Evolutionary conservation across 2,888 invertebrate species (phyloP).

Genomic region (Ditula angustiorana): DNA sequence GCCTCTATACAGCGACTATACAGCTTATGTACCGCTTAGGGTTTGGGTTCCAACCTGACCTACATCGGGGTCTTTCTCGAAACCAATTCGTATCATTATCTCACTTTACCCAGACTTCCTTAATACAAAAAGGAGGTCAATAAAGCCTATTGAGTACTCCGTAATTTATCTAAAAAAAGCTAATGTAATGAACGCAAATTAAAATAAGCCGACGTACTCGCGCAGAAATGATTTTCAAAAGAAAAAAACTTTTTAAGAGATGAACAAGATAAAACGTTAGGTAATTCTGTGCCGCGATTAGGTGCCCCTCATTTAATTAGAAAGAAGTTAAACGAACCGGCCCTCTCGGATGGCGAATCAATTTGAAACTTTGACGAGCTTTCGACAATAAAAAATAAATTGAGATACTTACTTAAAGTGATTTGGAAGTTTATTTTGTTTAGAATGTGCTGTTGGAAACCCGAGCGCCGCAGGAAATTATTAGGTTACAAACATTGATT

Average conservation of each 20-base stretch:
- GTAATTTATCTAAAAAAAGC: slow-evolving; percentile 18
- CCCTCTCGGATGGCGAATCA: slow-evolving; percentile 64
- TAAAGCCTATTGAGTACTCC: slow-evolving; percentile 17
- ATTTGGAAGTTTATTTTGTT: slow-evolving; percentile 42
- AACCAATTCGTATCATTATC: too few relatives aligned
- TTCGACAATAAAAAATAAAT: slow-evolving; percentile 59
- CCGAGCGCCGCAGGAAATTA: neutral
- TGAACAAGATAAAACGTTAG: slow-evolving; percentile 42
- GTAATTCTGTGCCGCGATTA: slow-evolving; percentile 56
- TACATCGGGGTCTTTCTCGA: too few relatives aligned
- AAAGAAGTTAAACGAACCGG: slow-evolving; percentile 76
- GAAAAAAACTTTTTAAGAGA: slow-evolving; percentile 29
- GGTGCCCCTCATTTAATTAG: slow-evolving; percentile 74
- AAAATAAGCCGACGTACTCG: slow-evolving; percentile 29
- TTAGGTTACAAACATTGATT: too few relatives aligned
- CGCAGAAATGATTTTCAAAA: slow-evolving; percentile 36
- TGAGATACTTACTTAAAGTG: slow-evolving; percentile 49
- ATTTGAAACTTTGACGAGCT: slow-evolving; percentile 68
- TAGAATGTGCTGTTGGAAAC: neutral
- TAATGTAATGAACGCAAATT: slow-evolving; percentile 32
- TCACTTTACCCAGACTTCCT: neutral
- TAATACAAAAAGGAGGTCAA: slow-evolving; percentile 10
- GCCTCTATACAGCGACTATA: too few relatives aligned
- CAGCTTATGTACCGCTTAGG: too few relatives aligned
- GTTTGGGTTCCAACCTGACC: too few relatives aligned